A percentile compares a stretch with the other conserved stretches of the same genome.
Evolutionary conservation across 2,888 invertebrate species (phyloP).

Genomic region (Zygothrica quintamaculata): DNA sequence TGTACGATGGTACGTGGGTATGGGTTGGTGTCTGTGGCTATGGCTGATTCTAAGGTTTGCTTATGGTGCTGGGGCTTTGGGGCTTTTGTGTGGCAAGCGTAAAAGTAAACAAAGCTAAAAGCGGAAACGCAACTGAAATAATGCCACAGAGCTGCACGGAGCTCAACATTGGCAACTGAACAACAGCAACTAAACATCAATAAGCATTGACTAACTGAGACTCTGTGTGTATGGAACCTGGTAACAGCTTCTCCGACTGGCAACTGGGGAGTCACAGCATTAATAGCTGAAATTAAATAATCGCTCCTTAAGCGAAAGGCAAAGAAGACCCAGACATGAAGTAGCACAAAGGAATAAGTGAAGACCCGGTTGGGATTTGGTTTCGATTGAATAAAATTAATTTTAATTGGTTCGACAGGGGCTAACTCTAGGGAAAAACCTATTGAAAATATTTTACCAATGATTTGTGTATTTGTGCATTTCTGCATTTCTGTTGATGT

Average conservation of each 20-base stretch:
- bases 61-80: constrained; percentile 69
- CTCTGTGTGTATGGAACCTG: constrained; percentile 36
- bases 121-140: constrained; percentile 78
- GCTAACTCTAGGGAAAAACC: not conserved
- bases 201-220: constrained; percentile 78
- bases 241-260: constrained; percentile 43
- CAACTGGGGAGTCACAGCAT: constrained; percentile 65
- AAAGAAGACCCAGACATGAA: constrained; percentile 32
- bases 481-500: no score
- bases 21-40: constrained; percentile 34
- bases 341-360: constrained; percentile 58
- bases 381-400: constrained; percentile 76
- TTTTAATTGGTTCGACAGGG: constrained; percentile 66
- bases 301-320: constrained; percentile 72
- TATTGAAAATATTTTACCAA: constrained; percentile 10
- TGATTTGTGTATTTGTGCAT: constrained; percentile 28
- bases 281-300: constrained; percentile 78
- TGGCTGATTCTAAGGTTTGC: constrained; percentile 46
- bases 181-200: constrained; percentile 73
- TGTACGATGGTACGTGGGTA: constrained; percentile 51
- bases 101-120: constrained; percentile 79
- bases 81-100: constrained; percentile 78
- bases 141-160: constrained; percentile 61
- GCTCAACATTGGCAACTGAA: constrained; percentile 48
- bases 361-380: constrained; percentile 70